Conservation (phyloP, 2,797 vertebrate genomes). For the Helicolenus hilgendorfi region DNA sequence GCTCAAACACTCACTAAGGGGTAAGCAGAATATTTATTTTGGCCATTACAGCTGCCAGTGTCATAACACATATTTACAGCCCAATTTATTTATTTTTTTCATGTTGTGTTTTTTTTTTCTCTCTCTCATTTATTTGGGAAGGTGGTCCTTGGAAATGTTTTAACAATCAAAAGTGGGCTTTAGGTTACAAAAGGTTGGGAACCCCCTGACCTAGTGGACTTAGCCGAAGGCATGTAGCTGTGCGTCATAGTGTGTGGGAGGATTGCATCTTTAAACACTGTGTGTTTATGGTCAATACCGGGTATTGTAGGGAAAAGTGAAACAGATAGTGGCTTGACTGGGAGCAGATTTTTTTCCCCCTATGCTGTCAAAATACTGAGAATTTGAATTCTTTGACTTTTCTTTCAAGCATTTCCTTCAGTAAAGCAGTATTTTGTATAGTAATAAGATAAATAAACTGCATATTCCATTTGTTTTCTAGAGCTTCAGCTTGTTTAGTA, state of each 20-base stretch:
- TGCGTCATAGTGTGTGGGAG: slow-evolving; percentile 9
- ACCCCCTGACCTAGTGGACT: background rate
- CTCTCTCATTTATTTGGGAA: background rate
- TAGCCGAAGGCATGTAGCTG: background rate
- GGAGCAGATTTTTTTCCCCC: background rate
- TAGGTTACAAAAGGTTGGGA: background rate
- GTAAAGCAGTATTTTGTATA: no score
- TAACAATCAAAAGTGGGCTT: background rate
- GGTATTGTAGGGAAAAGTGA: slow-evolving; percentile 11
- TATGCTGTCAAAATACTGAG: no score
- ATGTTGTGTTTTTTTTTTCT: background rate
- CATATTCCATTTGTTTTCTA: background rate
- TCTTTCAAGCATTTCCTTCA: background rate
- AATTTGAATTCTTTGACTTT: background rate
- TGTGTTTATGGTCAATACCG: slow-evolving; percentile 21
- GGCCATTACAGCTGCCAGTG: no score
- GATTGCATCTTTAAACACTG: slow-evolving; percentile 10
- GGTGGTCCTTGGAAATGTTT: background rate
- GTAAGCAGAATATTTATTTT: no score
- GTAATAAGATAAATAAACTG: background rate
- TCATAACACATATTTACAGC: no score
- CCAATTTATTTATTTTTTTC: background rate
- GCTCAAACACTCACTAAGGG: no score
- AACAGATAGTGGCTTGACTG: slow-evolving; percentile 3
- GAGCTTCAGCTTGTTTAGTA: background rate